Percentiles rank a stretch among this genome's conserved stretches.
Conservation (phyloP, 2,113 vertebrate genomes). For the Halichoerus grypus region DNA sequence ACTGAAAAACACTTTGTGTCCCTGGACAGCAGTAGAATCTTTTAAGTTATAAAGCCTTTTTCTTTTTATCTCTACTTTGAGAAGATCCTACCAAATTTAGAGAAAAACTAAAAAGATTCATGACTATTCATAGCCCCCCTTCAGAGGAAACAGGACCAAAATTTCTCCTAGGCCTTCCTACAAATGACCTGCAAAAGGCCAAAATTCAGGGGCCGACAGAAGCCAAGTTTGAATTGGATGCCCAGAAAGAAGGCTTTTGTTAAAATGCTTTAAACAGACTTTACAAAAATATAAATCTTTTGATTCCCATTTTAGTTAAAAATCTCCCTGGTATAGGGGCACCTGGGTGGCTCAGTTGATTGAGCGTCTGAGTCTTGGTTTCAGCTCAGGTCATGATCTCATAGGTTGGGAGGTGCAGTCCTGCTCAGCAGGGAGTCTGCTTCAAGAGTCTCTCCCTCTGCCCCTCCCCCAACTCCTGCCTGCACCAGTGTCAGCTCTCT, state of each 20-base stretch:
- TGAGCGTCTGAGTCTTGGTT: no score
- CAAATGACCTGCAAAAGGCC: background rate
- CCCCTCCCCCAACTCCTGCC: background rate
- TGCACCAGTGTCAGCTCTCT: background rate
- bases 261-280: background rate
- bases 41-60: background rate
- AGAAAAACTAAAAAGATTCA: background rate
- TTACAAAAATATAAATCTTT: background rate
- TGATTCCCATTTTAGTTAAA: background rate
- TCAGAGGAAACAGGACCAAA: background rate
- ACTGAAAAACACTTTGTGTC: background rate
- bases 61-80: background rate
- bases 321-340: background rate
- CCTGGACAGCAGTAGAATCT: background rate
- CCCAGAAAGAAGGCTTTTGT: background rate
- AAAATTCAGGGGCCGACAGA: background rate
- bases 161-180: background rate
- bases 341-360: background rate
- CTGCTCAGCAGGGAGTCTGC: background rate
- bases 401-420: background rate
- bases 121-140: background rate
- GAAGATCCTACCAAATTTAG: background rate
- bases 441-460: background rate
- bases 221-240: background rate
- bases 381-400: background rate